Evolutionary conservation across 2,113 vertebrate genomes (phyloP).

Genomic region (Sinocyclocheilus anophthalmus): DNA sequence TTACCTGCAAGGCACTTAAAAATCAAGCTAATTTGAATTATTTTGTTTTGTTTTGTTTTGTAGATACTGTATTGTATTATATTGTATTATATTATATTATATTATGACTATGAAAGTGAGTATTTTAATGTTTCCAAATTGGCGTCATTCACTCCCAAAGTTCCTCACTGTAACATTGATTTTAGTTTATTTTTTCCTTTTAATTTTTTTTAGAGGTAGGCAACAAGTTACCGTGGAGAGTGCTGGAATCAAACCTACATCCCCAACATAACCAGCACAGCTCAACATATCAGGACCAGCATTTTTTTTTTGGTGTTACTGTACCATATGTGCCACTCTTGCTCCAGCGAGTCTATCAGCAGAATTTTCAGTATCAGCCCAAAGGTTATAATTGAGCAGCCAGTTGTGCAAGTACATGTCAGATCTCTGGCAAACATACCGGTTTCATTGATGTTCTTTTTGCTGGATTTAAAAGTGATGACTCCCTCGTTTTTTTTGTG

Average conservation of each 20-base stretch:
- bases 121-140: background rate
- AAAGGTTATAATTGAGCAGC: constrained; percentile 31
- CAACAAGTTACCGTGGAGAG: background rate
- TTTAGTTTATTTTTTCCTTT: no score
- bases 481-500: background rate
- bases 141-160: background rate
- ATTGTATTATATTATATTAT: background rate
- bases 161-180: background rate
- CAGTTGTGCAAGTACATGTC: constrained; percentile 17
- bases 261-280: background rate
- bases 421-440: constrained; percentile 24
- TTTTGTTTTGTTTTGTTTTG: background rate
- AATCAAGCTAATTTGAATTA: no score
- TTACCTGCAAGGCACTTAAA: no score
- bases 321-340: background rate
- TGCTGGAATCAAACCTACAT: background rate
- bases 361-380: background rate
- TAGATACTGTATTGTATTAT: background rate
- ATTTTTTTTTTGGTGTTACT: background rate
- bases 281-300: background rate
- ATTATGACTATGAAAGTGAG: background rate
- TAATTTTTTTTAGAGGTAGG: background rate
- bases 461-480: constrained; percentile 41
- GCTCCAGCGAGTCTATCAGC: constrained; percentile 10
- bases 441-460: constrained; percentile 18